Conservation (phyloP, 2,113 vertebrate genomes). For the Serilophus lunatus region DNA sequence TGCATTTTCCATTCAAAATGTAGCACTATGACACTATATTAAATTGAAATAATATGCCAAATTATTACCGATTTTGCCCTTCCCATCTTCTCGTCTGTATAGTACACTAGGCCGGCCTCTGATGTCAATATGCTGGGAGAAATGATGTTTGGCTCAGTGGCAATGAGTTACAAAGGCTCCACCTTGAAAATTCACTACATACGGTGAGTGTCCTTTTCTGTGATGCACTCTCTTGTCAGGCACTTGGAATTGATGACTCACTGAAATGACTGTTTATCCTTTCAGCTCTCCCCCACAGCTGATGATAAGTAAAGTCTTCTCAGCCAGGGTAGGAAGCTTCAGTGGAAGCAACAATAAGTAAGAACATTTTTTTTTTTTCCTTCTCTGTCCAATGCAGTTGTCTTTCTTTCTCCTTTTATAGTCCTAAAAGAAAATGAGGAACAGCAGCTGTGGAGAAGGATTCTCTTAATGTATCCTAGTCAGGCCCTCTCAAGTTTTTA, state of each 20-base stretch:
- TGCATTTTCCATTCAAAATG: not conserved
- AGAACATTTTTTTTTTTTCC: not conserved
- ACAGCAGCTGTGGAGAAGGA: not conserved
- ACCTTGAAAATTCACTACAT: conserved; percentile 88
- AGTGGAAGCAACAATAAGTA: conserved; percentile 86
- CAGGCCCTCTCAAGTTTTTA: not conserved
- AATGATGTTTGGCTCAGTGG: conserved; percentile 89
- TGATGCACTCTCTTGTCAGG: not conserved
- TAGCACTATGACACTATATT: not conserved
- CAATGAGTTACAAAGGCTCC: conserved; percentile 87
- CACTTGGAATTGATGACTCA: not conserved
- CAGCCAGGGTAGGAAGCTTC: conserved; percentile 82
- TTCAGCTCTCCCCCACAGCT: conserved; percentile 85
- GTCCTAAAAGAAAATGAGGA: not conserved
- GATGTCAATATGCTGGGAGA: conserved; percentile 88
- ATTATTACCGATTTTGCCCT: not conserved
- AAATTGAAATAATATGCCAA: not conserved
- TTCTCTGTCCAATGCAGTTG: not conserved
- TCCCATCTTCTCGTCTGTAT: not conserved
- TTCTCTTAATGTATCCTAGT: not conserved
- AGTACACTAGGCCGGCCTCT: conserved; percentile 86
- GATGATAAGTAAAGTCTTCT: conserved; percentile 92
- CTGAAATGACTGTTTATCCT: conserved; percentile 35
- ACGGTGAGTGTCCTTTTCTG: conserved; percentile 71
- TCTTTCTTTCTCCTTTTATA: not conserved